phyloP scores from a whole-genome alignment of 2,888 invertebrate genomes.

The Eupithecia subfuscata region DNA sequence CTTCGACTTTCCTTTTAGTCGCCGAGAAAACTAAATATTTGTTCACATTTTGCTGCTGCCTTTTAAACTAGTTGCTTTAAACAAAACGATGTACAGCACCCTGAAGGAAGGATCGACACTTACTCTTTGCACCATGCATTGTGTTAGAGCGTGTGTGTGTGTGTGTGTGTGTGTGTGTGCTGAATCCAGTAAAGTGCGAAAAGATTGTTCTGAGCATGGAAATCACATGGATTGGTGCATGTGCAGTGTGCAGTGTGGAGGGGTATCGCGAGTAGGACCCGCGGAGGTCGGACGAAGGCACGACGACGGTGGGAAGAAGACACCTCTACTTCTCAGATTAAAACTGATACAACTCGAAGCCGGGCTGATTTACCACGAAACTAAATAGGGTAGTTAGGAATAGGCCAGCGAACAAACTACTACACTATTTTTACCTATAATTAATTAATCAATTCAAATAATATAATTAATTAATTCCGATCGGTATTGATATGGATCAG shows the following conservation, averaged over 20 bases:
- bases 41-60: not conserved
- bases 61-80: not conserved
- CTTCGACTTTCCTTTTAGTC: not conserved
- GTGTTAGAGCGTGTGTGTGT: slow-evolving; percentile 3
- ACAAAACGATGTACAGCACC: not conserved
- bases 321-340: too few species aligned
- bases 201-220: slow-evolving; percentile 46
- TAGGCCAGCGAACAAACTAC: too few species aligned
- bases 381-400: too few species aligned
- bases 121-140: not conserved
- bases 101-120: not conserved
- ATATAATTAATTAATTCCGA: too few species aligned
- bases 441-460: too few species aligned
- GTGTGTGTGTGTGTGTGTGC: slow-evolving; percentile 14
- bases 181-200: slow-evolving; percentile 23
- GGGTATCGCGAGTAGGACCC: not conserved
- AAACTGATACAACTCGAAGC: too few species aligned
- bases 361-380: too few species aligned
- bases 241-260: too few species aligned
- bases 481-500: too few species aligned
- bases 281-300: too few species aligned
- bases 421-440: too few species aligned
- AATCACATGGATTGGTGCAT: slow-evolving; percentile 5
- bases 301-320: too few species aligned
- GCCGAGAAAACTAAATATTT: not conserved